These are phyloP conservation scores for Schizopygopsis pylzovi DNA, from an alignment of 2,797 vertebrate genomes.

Conservation along the genomic window DNA sequence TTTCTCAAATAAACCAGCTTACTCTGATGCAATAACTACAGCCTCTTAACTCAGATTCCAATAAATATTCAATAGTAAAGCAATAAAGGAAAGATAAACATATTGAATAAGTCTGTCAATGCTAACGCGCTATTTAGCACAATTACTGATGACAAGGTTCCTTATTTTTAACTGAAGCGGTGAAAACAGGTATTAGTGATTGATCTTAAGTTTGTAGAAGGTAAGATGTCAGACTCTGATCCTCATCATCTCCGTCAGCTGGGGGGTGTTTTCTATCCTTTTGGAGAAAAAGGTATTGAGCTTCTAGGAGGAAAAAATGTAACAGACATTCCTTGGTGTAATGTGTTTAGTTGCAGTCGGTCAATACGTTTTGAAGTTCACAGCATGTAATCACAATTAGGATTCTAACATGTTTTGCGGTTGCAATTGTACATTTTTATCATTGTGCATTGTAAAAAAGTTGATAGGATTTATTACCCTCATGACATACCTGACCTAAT, in stretches of 20 bases:
- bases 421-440: neutral
- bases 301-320: neutral
- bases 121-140: neutral
- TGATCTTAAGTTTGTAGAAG: neutral
- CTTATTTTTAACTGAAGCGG: neutral
- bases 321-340: neutral
- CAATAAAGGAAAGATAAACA: conserved; percentile 10
- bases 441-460: neutral
- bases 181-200: neutral
- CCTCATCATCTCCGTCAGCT: neutral
- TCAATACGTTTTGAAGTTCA: neutral
- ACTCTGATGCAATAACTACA: neutral
- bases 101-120: neutral
- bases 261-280: neutral
- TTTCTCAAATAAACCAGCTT: conserved; percentile 33
- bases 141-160: neutral
- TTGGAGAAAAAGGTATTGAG: neutral
- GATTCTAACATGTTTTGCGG: neutral
- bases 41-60: neutral
- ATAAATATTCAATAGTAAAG: neutral
- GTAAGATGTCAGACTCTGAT: neutral
- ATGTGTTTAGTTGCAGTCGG: neutral
- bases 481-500: conserved; percentile 25
- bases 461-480: conserved; percentile 21
- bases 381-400: neutral